A percentile compares a stretch with the other conserved stretches of the same genome.
phyloP scores from a whole-genome alignment of 2,113 vertebrate species.

The Neopipo cinnamomea region DNA sequence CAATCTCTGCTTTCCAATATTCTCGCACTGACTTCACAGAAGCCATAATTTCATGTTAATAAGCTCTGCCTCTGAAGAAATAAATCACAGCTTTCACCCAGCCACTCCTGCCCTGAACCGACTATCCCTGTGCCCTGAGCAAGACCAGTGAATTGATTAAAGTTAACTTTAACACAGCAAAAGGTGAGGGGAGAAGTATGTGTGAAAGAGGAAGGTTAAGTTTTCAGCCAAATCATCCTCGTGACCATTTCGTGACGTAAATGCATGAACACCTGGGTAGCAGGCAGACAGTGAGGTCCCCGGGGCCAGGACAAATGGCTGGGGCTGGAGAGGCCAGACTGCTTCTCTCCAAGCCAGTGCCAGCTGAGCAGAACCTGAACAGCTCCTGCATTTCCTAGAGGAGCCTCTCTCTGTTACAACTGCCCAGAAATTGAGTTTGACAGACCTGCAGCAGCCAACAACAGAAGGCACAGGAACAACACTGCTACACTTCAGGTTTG shows the following conservation, averaged over 20 bases:
- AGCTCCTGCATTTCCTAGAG: background rate
- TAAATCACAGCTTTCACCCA: background rate
- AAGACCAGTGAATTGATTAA: background rate
- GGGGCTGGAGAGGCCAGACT: background rate
- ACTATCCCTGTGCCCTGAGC: background rate
- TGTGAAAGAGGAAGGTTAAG: background rate
- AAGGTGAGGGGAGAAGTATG: fast-evolving
- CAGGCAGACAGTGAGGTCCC: background rate
- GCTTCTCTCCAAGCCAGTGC: background rate
- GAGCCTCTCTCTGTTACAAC: background rate
- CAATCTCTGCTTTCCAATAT: background rate
- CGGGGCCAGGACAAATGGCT: background rate
- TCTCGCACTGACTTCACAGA: background rate
- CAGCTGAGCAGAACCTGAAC: background rate
- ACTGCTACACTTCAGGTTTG: background rate
- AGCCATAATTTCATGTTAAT: background rate
- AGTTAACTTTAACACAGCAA: background rate
- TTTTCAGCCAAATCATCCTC: background rate
- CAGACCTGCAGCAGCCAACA: background rate
- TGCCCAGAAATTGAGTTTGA: background rate
- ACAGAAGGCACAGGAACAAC: background rate
- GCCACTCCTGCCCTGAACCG: background rate
- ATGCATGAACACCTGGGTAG: background rate
- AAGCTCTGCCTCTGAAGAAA: background rate
- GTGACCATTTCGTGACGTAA: fast-evolving